These are phyloP conservation scores for Siniperca obscura DNA, from an alignment of 2,797 vertebrate species.

Conservation along the genomic window DNA sequence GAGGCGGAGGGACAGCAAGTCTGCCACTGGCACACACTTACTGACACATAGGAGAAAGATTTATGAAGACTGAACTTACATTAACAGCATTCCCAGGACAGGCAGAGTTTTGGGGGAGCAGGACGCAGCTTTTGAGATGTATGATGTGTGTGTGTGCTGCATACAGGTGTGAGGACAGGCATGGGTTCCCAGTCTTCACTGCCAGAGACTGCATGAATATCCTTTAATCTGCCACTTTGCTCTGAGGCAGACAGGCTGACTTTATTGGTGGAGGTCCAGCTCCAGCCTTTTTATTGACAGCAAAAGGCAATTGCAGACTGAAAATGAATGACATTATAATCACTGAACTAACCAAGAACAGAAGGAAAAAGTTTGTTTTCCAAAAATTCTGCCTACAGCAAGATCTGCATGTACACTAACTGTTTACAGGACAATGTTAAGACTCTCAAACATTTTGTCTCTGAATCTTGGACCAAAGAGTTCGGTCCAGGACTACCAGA, in stretches of 20 bases:
- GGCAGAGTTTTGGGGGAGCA: conserved; percentile 8
- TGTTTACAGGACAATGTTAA: conserved; percentile 75
- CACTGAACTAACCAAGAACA: conserved; percentile 9
- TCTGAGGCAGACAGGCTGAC: conserved; percentile 36
- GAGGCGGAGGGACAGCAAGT: conserved; percentile 96
- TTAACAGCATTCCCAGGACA: conserved; percentile 15
- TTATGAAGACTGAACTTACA: not conserved
- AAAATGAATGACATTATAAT: conserved; percentile 14
- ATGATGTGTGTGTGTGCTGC: conserved; percentile 41
- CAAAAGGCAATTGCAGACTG: conserved; percentile 1
- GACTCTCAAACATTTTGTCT: conserved; percentile 46
- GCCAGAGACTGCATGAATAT: conserved; percentile 60
- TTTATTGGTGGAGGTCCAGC: conserved; percentile 17
- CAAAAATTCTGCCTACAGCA: conserved; percentile 38
- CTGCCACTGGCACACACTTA: conserved; percentile 94
- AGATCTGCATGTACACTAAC: conserved; percentile 66
- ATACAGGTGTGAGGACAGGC: conserved; percentile 56
- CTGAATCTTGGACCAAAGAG: conserved; percentile 75
- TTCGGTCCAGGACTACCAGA: conserved; percentile 59
- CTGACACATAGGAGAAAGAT: conserved; percentile 85
- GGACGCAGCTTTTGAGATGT: conserved; percentile 36
- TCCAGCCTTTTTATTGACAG: conserved; percentile 31
- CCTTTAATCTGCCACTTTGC: conserved; percentile 61
- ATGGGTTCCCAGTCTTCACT: conserved; percentile 55
- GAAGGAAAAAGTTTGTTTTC: conserved; percentile 3